Conservation (phyloP, 2,113 vertebrate genomes). For the Zingel zingel region DNA sequence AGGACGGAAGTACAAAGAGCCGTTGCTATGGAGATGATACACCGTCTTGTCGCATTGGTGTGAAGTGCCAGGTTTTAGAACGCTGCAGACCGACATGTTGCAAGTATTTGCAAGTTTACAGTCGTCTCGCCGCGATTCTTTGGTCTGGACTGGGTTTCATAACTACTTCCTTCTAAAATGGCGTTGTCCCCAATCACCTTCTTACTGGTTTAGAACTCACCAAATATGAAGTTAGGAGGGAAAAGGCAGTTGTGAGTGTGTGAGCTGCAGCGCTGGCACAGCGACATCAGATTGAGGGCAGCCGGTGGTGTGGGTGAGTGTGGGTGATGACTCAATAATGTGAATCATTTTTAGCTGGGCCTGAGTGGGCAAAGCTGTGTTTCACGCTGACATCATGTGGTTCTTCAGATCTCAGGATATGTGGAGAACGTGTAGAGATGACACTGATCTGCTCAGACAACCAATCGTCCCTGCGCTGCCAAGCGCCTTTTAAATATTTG, state of each 20-base stretch:
- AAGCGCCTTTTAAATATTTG: neutral
- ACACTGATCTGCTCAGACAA: neutral
- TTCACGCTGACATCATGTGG: neutral
- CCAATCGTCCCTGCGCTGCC: neutral
- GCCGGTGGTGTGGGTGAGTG: neutral
- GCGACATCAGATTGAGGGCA: no score
- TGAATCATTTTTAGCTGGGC: neutral
- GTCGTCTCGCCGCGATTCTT: no score
- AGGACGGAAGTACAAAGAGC: no score
- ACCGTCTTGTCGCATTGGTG: no score
- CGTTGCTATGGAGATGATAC: no score
- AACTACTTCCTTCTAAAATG: neutral
- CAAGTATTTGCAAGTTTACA: no score
- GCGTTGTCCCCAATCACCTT: neutral
- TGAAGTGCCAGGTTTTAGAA: no score
- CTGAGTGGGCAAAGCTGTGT: no score
- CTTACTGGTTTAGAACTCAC: neutral
- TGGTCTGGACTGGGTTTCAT: no score
- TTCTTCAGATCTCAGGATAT: neutral
- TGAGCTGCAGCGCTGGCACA: neutral
- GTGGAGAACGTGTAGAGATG: neutral
- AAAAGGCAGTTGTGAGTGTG: neutral
- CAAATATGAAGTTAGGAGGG: neutral
- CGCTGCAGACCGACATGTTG: no score
- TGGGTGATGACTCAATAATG: neutral